A percentile compares a stretch with the other conserved stretches of the same genome.
These are phyloP conservation scores for Iguana delicatissima DNA, from an alignment of 2,797 vertebrate genomes.

Conservation along the genomic window DNA sequence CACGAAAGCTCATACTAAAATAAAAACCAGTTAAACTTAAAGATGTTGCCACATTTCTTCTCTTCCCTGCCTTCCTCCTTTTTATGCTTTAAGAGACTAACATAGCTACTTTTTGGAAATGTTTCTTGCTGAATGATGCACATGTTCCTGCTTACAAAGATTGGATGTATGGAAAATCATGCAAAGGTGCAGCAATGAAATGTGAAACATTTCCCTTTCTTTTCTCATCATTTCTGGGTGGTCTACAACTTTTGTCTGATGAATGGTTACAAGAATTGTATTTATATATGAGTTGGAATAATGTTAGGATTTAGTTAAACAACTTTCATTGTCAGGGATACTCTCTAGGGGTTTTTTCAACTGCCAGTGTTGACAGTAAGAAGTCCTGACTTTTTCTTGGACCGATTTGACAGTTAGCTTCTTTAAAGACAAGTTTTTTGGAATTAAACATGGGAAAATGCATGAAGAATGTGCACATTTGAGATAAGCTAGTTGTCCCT, in stretches of 20 bases:
- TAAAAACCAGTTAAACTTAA: too few relatives aligned
- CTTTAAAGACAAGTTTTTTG: background rate
- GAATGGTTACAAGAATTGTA: background rate
- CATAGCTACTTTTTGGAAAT: too few relatives aligned
- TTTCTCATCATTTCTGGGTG: slow-evolving; percentile 17
- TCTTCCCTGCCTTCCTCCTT: too few relatives aligned
- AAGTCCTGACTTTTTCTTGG: background rate
- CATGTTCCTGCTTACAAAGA: background rate
- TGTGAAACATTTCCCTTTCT: background rate
- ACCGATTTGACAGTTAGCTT: background rate
- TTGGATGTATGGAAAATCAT: background rate
- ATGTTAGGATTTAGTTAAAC: slow-evolving; percentile 35
- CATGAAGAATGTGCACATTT: background rate
- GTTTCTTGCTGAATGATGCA: background rate
- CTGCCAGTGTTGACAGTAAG: background rate
- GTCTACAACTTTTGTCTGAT: background rate
- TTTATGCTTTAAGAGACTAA: too few relatives aligned
- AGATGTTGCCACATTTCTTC: too few relatives aligned
- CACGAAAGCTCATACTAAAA: too few relatives aligned
- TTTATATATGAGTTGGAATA: background rate
- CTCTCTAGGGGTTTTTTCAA: background rate
- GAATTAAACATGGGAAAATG: background rate
- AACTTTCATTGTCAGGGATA: slow-evolving; percentile 7
- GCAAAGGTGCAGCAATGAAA: background rate
- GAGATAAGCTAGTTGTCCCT: background rate